Percentiles rank a stretch among this genome's conserved stretches.
Conservation (phyloP, 1,140 invertebrate species). For the Drosophila punjabiensis region DNA sequence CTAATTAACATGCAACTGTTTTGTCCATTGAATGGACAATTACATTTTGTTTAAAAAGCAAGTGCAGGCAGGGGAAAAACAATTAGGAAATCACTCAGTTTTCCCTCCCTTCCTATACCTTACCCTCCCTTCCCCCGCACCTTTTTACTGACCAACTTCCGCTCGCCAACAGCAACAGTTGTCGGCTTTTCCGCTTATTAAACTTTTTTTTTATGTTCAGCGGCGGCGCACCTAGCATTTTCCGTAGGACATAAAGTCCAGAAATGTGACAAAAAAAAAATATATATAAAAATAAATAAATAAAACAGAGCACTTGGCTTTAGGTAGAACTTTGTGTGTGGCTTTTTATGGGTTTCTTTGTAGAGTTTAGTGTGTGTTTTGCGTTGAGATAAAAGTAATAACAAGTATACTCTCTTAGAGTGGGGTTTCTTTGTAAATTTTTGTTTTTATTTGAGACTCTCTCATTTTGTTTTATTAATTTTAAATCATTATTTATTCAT, state of each 20-base stretch:
- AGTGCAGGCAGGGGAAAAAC: neutral
- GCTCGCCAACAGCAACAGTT: conserved; percentile 30
- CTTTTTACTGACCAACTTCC: conserved; percentile 46
- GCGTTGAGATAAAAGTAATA: neutral
- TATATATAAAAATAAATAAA: neutral
- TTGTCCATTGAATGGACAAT: conserved; percentile 42
- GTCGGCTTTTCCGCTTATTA: conserved; percentile 68
- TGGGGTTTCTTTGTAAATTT: neutral
- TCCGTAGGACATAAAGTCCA: conserved; percentile 11
- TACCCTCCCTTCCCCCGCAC: neutral
- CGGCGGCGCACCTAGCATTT: conserved; percentile 3
- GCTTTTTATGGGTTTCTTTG: conserved; percentile 1
- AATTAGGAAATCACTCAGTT: conserved; percentile 16
- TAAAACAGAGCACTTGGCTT: conserved; percentile 5
- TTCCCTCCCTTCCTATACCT: neutral
- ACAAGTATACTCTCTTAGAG: neutral
- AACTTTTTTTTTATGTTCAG: conserved; percentile 43
- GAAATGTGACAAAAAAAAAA: conserved; percentile 22
- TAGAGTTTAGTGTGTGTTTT: neutral
- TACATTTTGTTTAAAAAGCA: conserved; percentile 3
- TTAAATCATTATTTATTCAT: neutral
- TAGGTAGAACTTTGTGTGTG: conserved; percentile 1
- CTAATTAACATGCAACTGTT: conserved; percentile 72
- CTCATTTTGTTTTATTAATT: neutral
- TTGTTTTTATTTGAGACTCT: neutral